Conservation (phyloP, 1,140 invertebrate species). For the Pararge aegeria region DNA sequence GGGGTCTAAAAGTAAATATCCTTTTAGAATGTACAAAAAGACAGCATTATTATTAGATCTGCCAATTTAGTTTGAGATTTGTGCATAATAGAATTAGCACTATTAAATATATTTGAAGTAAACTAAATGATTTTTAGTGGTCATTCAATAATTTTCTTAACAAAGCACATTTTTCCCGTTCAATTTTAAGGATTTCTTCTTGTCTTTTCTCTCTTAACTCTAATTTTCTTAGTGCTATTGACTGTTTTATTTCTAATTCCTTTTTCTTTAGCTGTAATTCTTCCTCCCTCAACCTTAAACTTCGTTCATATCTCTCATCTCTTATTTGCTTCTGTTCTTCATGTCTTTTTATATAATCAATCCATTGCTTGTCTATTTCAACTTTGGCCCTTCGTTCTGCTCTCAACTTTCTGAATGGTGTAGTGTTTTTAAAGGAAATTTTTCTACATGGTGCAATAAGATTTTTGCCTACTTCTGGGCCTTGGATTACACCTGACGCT, state of each 20-base stretch:
- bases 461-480: conserved; percentile 34
- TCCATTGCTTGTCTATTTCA: conserved; percentile 62
- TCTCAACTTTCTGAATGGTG: conserved; percentile 50
- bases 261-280: conserved; percentile 54
- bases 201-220: conserved; percentile 58
- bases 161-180: conserved; percentile 59
- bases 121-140: conserved; percentile 1
- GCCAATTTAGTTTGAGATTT: too few relatives aligned
- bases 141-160: conserved; percentile 41
- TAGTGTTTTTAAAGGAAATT: conserved; percentile 37
- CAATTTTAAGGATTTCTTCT: conserved; percentile 59
- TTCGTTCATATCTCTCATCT: conserved; percentile 57
- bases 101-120: too few relatives aligned
- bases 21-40: too few relatives aligned
- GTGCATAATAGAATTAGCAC: too few relatives aligned
- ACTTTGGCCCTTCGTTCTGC: conserved; percentile 54
- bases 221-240: conserved; percentile 55
- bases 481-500: conserved; percentile 48
- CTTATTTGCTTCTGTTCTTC: conserved; percentile 50
- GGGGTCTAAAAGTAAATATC: too few relatives aligned
- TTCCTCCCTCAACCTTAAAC: conserved; percentile 53
- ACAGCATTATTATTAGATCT: too few relatives aligned
- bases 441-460: conserved; percentile 38
- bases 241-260: conserved; percentile 61
- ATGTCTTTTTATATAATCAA: conserved; percentile 56